Conservation (phyloP, 2,113 vertebrate genomes). For the Nansenia antarctica region DNA sequence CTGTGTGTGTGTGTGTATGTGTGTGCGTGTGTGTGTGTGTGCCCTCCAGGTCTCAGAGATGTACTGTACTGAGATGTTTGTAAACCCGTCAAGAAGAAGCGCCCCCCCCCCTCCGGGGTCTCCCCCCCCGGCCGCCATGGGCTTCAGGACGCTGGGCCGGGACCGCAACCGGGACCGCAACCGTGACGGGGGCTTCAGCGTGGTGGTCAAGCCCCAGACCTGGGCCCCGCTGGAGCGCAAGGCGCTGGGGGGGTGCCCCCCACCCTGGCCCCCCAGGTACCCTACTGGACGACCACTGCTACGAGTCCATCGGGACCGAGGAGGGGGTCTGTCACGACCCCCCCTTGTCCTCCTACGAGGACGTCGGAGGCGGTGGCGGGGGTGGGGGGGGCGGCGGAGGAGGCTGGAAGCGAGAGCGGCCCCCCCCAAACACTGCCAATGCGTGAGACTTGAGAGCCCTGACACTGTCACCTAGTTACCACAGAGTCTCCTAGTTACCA, state of each 20-base stretch:
- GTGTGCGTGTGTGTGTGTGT: too few species aligned
- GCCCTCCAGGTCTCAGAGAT: slow-evolving; percentile 76
- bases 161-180: slow-evolving; percentile 71
- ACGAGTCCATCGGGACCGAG: slow-evolving; percentile 78
- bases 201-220: slow-evolving; percentile 79
- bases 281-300: slow-evolving; percentile 81
- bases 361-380: too few species aligned
- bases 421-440: too few species aligned
- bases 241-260: slow-evolving; percentile 52
- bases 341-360: too few species aligned
- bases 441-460: too few species aligned
- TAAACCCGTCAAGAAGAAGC: slow-evolving; percentile 78
- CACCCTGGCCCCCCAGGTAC: too few species aligned
- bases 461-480: too few species aligned
- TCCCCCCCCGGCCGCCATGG: slow-evolving; percentile 71
- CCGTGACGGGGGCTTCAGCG: slow-evolving; percentile 75
- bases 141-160: slow-evolving; percentile 79
- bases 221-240: slow-evolving; percentile 79
- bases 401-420: too few species aligned
- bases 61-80: slow-evolving; percentile 83
- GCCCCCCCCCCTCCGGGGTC: slow-evolving; percentile 73
- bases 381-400: too few species aligned
- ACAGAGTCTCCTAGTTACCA: too few species aligned
- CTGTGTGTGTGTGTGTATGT: too few species aligned
- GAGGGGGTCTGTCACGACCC: too few species aligned